Evolutionary conservation across 2,113 vertebrate genomes (phyloP), one percentile per base, ranked within the genome.

Genomic region (Percina caprodes): DNA sequence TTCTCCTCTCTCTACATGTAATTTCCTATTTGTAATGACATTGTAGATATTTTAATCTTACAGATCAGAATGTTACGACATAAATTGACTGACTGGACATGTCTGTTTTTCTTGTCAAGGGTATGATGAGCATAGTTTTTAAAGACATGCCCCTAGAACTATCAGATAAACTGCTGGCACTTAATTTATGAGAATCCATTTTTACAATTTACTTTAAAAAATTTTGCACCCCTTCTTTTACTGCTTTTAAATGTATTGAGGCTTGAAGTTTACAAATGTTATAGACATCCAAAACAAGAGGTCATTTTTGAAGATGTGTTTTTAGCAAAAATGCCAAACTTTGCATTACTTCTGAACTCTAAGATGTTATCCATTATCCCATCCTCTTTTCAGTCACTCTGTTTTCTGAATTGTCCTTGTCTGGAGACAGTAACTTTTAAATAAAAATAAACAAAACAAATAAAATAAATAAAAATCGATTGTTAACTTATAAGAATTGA

Each of bases 1-100:
- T 87, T 82, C 65, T 86, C 68, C 39, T 76, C 49, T 21, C 11
- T 88, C 16, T 52, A 42, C 49, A 67, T 77, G 77, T 74, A n/a
- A n/a, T n/a, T n/a, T n/a, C n/a, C n/a, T n/a, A n/a, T n/a, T n/a
- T n/a, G n/a, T n/a, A 79, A 80, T 75, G 82, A 69, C 79, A 83
- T 35, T 81, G 63, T 54, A 77, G 59, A 80, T 78, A 35, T 61
- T 75, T 73, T 65, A 63, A 77, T 89, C 24, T 69, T 74, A 52
- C 35, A 67, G 39, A 85, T 87, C 80, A 74, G 51, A 58, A 21
- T 52, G 60, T 77, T 60, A 14, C 52, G 78, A 45, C 35, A 66
- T 74, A 39, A 86, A 73, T 30, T 35, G 68, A 42, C 21, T 80
- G 59, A 82, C 56, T 83, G 58, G 74, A 75, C 45, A 21, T 80